These are phyloP conservation scores for Zaprionus taronus DNA, from an alignment of 1,140 invertebrate species.

Conservation along the genomic window DNA sequence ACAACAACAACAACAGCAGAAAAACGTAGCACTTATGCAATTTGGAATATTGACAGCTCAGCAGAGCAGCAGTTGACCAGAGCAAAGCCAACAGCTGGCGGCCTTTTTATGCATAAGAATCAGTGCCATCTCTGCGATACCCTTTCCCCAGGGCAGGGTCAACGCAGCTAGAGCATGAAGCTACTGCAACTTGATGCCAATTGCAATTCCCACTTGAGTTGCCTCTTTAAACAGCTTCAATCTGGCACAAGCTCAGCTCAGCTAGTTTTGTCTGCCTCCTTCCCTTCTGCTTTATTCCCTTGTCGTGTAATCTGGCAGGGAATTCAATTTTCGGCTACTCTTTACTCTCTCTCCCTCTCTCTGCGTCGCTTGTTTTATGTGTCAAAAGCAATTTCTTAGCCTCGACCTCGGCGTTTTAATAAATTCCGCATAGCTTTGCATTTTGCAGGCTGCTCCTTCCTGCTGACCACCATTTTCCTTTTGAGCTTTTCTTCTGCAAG, in stretches of 20 bases:
- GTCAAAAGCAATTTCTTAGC: constrained; percentile 79
- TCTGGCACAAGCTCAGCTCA: not conserved
- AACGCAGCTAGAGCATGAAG: not conserved
- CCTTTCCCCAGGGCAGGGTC: not conserved
- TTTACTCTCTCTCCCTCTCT: not conserved
- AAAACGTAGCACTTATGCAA: constrained; percentile 68
- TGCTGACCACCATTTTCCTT: constrained; percentile 51
- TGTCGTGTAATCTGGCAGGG: constrained; percentile 4
- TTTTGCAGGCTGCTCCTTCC: constrained; percentile 49
- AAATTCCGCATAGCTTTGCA: constrained; percentile 80
- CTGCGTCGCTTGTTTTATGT: constrained; percentile 31
- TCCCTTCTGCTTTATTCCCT: not conserved
- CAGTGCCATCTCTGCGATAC: constrained; percentile 12
- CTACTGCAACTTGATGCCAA: not conserved
- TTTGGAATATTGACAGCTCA: constrained; percentile 74
- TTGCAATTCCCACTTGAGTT: not conserved
- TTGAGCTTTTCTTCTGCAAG: constrained; percentile 34
- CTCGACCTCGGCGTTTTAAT: constrained; percentile 73
- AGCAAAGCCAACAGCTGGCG: constrained; percentile 10
- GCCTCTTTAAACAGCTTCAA: not conserved
- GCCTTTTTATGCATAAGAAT: constrained; percentile 25
- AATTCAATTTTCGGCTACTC: constrained; percentile 22
- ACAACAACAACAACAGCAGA: constrained; percentile 7
- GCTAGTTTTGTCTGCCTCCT: not conserved
- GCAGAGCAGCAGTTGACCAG: constrained; percentile 6